Evolutionary conservation across 2,113 vertebrate genomes (phyloP).

Genomic region (Elachura formosa): DNA sequence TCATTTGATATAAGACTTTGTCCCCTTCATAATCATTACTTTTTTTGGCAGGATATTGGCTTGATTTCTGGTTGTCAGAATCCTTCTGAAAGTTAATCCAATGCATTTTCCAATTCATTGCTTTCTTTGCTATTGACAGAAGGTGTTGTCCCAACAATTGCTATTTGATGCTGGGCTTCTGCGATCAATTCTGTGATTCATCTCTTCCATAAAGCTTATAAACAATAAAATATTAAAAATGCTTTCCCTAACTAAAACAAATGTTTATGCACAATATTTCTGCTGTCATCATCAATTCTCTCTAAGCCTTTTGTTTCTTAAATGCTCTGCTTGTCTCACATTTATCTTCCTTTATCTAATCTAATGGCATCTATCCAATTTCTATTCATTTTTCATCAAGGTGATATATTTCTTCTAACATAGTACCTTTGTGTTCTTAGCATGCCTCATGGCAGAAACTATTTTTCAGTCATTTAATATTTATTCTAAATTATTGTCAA

Average conservation of each 20-base stretch:
- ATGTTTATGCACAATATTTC: background rate
- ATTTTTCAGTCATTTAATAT: background rate
- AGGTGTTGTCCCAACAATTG: background rate
- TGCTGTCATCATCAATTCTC: conserved; percentile 15
- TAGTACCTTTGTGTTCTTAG: background rate
- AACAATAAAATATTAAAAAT: conserved; percentile 21
- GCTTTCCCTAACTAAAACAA: conserved; percentile 24
- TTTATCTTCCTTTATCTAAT: conserved; percentile 48
- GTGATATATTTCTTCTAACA: conserved; percentile 2
- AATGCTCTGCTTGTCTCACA: background rate
- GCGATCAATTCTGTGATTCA: background rate
- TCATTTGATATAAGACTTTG: background rate
- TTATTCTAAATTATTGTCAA: background rate
- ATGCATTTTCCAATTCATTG: background rate
- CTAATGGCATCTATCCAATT: conserved; percentile 11
- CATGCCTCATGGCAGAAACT: background rate
- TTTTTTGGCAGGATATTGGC: background rate
- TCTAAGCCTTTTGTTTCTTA: conserved; percentile 8
- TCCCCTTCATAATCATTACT: background rate
- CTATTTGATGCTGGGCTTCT: background rate
- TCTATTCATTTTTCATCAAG: conserved; percentile 4
- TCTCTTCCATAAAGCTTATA: background rate
- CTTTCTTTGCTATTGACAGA: conserved; percentile 1
- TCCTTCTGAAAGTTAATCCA: background rate
- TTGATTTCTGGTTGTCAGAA: background rate